Evolutionary conservation across 2,797 vertebrate species (phyloP), one percentile per base, ranked within the genome.

Genomic region (Ispidina lecontei): DNA sequence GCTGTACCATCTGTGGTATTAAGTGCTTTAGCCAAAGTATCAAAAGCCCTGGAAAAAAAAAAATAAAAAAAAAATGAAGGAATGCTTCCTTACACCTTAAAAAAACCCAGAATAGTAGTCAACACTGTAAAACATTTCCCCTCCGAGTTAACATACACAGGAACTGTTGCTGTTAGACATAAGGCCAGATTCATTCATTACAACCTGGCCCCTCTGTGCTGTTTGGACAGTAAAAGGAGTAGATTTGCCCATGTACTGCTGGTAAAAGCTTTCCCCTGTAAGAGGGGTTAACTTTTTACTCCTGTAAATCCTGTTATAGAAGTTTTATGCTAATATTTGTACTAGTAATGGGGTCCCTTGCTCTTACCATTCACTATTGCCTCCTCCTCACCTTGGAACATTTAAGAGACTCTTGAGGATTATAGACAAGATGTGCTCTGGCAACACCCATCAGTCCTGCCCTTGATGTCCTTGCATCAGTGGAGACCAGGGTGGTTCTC

Each of bases 11-110:
- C 99, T 88, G 98, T 93, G 64, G 99, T 98, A 96, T 98, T 99
- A 96, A 99, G 98, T 77, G 99, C 99, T 98, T 99, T 99, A 95
- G 99, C 99, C 98, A 99, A 97, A 75, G 99, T 99, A 97, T 99
- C 99, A 96, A 99, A 99, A 96, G 99, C 99, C 98, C 99, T 99
- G 96, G 5, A 84, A 91, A 39, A 9, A 47, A 37, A n/a, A 37
- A 37, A 70, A 93, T 76, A 12, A 37, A 14, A 37, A 71, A 85
- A 69, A 91, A n/a, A 94, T 65, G 33, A 75, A 55, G 74, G 28
- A 52, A 12, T 21, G 3, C 41, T 78, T 91, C 51, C 21, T 91
- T 54, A 80, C 9, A 82, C 12, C 47, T 46, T 59, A 28, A 41
- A 69, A 31, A 49, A 52, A 26, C 15, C n/a, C 43, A 78, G 8